Evolutionary conservation across 1,140 invertebrate genomes (phyloP), one percentile per base, ranked within the genome.

Genomic region (Cheumatopsyche charites): DNA sequence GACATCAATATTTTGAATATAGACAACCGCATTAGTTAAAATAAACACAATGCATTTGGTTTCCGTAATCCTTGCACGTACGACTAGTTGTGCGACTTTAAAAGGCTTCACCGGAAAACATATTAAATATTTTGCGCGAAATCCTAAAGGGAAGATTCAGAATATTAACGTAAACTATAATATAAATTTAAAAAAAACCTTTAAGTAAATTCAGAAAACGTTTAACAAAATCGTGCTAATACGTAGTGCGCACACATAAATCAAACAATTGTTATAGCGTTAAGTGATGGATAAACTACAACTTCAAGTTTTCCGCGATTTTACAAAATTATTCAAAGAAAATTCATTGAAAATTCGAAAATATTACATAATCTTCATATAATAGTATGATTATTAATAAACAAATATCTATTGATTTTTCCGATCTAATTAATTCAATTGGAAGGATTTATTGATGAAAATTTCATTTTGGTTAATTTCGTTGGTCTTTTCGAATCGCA

Each of bases 101-200:
- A 21, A 25, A 25, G 55, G 55, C 55, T 58, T 58, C 55, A 58
- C 55, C 55, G 55, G 55, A 58, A 58, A 58, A 58, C 55, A 12
- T 58, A 25, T 58, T 55, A 23, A 25, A 58, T 58, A 23, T 58
- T 58, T 26, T 9, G 21, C 23, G 17, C 11, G 21, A 58, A 25
- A 58, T 58, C 19, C 1, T n/a, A 23, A 13, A 52, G 29, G 29
- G 29, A 36, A 36, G 29, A 36, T 36, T 36, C 29, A 36, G 43
- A n/a, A 47, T 12, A 6, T 6, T 42, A 12, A 5, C 41, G 41
- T 42, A 42, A 42, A 5, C 5, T 42, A 42, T 42, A 42, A 6
- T 42, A 42, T 42, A 42, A 6, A 42, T 42, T 12, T 42, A 6
- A 42, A 6, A 6, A 42, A 42, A 42, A 42, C 12, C 41, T 42